These are phyloP conservation scores for Pterois miles DNA, from an alignment of 2,797 vertebrate species.

Conservation along the genomic window DNA sequence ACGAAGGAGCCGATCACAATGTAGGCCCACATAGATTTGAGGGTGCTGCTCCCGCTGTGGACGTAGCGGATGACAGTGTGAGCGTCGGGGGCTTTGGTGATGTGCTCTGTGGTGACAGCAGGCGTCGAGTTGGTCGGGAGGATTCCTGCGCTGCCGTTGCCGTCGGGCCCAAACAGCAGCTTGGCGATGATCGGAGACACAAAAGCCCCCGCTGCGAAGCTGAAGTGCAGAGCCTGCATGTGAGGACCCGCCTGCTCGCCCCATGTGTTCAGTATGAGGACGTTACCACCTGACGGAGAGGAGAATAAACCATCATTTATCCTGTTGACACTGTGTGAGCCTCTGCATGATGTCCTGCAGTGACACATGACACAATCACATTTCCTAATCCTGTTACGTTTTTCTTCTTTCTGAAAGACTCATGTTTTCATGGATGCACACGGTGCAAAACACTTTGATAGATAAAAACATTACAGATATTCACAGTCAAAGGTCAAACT, in stretches of 20 bases:
- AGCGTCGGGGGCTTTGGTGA: background rate
- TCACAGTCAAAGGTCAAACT: background rate
- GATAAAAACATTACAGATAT: background rate
- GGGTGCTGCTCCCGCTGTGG: constrained; percentile 18
- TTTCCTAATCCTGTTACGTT: background rate
- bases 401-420: background rate
- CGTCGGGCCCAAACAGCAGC: constrained; percentile 77
- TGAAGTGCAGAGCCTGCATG: constrained; percentile 97
- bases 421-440: background rate
- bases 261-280: constrained; percentile 91
- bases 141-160: background rate
- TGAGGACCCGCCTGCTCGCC: constrained; percentile 87
- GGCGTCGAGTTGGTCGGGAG: background rate
- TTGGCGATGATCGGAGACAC: constrained; percentile 91
- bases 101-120: background rate
- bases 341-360: background rate
- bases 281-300: constrained; percentile 86
- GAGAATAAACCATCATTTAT: background rate
- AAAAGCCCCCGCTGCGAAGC: constrained; percentile 92
- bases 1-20: constrained; percentile 86
- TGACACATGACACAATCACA: background rate
- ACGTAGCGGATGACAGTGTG: background rate
- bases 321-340: background rate
- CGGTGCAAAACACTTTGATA: background rate
- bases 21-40: constrained; percentile 89